Percentiles rank a stretch among this genome's conserved stretches.
Evolutionary conservation across 2,113 vertebrate genomes (phyloP).

Genomic region (Heterotilapia buettikoferi): DNA sequence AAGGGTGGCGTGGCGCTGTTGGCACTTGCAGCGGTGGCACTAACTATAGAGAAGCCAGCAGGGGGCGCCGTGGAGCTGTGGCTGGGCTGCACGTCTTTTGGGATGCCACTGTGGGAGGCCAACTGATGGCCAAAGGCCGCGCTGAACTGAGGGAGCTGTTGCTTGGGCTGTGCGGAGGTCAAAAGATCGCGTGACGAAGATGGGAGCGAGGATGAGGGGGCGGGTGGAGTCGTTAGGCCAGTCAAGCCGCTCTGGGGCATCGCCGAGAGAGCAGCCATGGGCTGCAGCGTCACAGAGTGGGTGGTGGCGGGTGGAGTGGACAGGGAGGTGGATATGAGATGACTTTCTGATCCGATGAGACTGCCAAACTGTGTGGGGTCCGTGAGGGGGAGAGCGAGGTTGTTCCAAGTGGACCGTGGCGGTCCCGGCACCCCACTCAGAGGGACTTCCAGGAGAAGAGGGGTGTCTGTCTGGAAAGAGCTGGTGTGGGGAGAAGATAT

Average conservation of each 20-base stretch:
- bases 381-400: constrained; percentile 83
- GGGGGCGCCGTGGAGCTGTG: constrained; percentile 98
- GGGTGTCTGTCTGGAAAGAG: constrained; percentile 88
- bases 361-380: constrained; percentile 90
- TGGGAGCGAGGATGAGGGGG: constrained; percentile 60
- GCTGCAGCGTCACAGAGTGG: constrained; percentile 90
- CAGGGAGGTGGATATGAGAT: constrained; percentile 94
- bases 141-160: constrained; percentile 98
- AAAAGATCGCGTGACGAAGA: constrained; percentile 75
- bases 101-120: constrained; percentile 97
- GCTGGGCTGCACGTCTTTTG: constrained; percentile 98
- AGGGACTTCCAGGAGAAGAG: constrained; percentile 91
- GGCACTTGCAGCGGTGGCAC: constrained; percentile 92
- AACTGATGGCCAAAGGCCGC: constrained; percentile 97
- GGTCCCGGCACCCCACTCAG: constrained; percentile 83
- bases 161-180: constrained; percentile 88
- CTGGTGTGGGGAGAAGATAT: constrained; percentile 87
- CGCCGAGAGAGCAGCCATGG: constrained; percentile 89
- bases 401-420: constrained; percentile 90
- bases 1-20: constrained; percentile 85
- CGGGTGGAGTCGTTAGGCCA: constrained; percentile 67
- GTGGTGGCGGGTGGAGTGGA: constrained; percentile 92
- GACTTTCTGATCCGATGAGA: constrained; percentile 88
- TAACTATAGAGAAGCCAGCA: constrained; percentile 88
- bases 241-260: constrained; percentile 87